Percentiles rank a stretch among this genome's conserved stretches.
phyloP scores from a whole-genome alignment of 2,888 invertebrate species.

The Metallyticus violacea region DNA sequence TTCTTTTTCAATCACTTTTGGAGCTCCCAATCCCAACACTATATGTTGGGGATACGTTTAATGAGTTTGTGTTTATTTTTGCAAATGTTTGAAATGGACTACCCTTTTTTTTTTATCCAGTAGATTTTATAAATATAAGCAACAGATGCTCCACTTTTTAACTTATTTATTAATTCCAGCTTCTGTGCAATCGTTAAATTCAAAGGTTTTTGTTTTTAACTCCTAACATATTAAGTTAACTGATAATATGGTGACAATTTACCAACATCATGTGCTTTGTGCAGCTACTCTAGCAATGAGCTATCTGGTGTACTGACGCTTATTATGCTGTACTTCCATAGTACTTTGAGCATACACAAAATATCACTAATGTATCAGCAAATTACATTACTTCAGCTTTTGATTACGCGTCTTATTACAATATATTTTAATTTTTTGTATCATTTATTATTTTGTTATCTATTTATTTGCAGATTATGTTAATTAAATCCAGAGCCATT shows the following conservation, averaged over 20 bases:
- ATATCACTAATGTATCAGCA: background rate
- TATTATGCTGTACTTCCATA: background rate
- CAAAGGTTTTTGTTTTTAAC: background rate
- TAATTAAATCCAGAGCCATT: background rate
- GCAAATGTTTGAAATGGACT: too few species aligned
- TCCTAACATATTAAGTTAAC: background rate
- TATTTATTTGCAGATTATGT: background rate
- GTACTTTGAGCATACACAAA: background rate
- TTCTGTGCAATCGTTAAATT: background rate
- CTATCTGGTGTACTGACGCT: background rate
- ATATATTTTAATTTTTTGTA: background rate
- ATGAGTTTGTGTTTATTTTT: too few species aligned
- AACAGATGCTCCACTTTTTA: background rate
- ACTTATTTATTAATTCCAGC: background rate
- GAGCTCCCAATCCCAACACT: too few species aligned
- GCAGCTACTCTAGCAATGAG: background rate
- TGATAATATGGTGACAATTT: background rate
- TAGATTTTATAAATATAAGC: background rate
- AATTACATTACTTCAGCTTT: too few species aligned
- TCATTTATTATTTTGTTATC: background rate
- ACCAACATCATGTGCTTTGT: background rate
- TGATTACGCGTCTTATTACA: background rate
- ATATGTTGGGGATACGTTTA: too few species aligned
- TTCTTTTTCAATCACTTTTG: too few species aligned
- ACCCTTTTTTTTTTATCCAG: too few species aligned